phyloP scores from a whole-genome alignment of 2,888 invertebrate genomes.

The Acanthosepion esculentum region DNA sequence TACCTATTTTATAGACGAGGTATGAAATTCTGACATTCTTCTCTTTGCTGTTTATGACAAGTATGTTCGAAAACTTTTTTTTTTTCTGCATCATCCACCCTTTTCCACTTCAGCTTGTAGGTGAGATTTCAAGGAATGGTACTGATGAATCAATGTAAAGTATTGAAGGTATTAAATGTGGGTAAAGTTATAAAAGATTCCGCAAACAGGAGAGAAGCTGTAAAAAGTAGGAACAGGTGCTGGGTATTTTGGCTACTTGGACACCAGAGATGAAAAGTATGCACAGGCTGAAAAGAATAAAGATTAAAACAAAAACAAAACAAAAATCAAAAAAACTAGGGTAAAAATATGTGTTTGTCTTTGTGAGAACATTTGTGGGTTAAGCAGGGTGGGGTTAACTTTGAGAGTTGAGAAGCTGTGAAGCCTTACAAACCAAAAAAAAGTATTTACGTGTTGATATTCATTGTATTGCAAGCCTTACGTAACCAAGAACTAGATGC shows the following conservation, averaged over 20 bases:
- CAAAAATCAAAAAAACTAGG: neutral
- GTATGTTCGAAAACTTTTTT: neutral
- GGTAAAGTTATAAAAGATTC: neutral
- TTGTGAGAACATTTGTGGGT: neutral
- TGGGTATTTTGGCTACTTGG: neutral
- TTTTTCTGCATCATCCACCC: neutral
- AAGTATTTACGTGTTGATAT: neutral
- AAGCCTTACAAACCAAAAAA: neutral
- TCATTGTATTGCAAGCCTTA: neutral
- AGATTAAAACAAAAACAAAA: neutral
- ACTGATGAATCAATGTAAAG: neutral
- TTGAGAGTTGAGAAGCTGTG: neutral
- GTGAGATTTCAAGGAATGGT: neutral
- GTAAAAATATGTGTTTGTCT: neutral
- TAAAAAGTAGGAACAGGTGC: conserved; percentile 5
- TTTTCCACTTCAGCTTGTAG: neutral
- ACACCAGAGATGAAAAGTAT: neutral
- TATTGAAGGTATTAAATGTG: neutral
- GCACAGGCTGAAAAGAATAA: neutral
- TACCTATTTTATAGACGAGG: neutral
- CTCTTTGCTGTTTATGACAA: neutral
- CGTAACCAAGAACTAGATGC: neutral
- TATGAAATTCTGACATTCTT: neutral
- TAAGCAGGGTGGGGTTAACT: neutral
- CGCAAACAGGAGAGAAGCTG: neutral